These are phyloP conservation scores for Parnassius mnemosyne DNA, from an alignment of 2,888 invertebrate species.

Conservation along the genomic window DNA sequence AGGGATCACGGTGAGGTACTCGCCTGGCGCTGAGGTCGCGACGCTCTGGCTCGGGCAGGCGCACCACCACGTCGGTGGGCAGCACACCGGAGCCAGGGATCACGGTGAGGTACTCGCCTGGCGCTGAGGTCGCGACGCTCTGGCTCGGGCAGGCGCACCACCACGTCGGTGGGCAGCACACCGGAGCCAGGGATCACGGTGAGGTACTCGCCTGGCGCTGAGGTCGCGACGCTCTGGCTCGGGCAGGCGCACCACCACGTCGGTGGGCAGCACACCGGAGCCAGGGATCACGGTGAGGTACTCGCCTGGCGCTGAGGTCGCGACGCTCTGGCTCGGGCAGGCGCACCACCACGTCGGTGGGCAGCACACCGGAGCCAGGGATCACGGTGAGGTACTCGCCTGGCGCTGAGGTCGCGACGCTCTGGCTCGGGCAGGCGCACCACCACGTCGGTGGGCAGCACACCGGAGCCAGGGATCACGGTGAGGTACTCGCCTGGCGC, in stretches of 20 bases:
- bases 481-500: too few species aligned
- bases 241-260: background rate
- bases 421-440: background rate
- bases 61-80: too few species aligned
- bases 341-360: background rate
- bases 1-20: too few species aligned
- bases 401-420: background rate
- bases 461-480: background rate
- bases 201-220: background rate
- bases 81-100: too few species aligned
- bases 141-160: background rate
- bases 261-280: background rate
- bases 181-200: background rate
- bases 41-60: too few species aligned
- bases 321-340: background rate
- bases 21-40: too few species aligned
- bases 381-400: background rate
- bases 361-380: background rate
- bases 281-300: background rate
- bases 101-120: too few species aligned
- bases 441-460: background rate
- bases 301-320: background rate
- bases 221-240: background rate
- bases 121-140: constrained; percentile 49
- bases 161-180: background rate